These are phyloP conservation scores for Centrocercus urophasianus DNA, from an alignment of 2,113 vertebrate genomes.

Conservation along the genomic window DNA sequence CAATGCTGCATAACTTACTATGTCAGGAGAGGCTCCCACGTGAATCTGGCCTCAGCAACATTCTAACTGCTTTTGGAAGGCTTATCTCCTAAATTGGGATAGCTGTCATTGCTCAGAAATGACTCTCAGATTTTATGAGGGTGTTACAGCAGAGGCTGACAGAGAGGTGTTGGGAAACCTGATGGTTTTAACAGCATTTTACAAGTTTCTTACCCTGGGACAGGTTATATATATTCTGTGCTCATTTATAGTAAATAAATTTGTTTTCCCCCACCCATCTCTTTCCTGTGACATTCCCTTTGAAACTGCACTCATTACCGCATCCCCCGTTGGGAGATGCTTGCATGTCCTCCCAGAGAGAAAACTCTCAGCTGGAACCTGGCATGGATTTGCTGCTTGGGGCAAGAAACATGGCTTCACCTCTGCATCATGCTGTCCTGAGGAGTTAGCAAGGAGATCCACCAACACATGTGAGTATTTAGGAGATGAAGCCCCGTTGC, in stretches of 20 bases:
- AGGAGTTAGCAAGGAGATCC: background rate
- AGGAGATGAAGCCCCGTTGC: constrained; percentile 35
- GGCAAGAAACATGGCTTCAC: background rate
- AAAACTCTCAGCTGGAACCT: background rate
- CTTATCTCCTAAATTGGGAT: background rate
- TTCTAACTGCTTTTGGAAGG: background rate
- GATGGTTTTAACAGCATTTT: constrained; percentile 22
- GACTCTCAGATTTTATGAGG: background rate
- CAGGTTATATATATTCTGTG: background rate
- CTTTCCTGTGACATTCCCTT: background rate
- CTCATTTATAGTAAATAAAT: constrained; percentile 4
- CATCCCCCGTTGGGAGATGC: background rate
- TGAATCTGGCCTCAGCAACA: background rate
- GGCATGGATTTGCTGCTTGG: background rate
- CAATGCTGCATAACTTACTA: background rate
- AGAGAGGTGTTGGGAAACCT: background rate
- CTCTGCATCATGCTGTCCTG: background rate
- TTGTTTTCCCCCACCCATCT: background rate
- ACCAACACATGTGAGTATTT: background rate
- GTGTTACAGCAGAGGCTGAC: background rate
- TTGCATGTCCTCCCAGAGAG: background rate
- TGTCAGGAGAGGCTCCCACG: background rate
- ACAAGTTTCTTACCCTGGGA: background rate
- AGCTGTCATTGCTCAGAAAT: background rate
- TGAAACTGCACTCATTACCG: background rate